Conservation (phyloP, 2,113 vertebrate genomes). For the Apus apus region DNA sequence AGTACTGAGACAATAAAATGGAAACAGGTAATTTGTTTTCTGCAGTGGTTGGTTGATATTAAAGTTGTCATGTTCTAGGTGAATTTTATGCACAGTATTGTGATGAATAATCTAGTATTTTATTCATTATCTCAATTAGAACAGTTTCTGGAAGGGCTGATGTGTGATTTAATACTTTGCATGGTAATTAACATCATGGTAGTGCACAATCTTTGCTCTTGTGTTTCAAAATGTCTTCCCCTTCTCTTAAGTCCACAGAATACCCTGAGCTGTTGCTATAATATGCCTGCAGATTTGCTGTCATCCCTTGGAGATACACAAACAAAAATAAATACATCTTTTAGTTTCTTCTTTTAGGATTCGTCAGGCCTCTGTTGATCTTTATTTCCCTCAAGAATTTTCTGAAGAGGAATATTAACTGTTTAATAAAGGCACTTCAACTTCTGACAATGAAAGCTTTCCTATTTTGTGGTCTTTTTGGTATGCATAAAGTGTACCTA, state of each 20-base stretch:
- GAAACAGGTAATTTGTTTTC: neutral
- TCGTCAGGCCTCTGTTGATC: conserved; percentile 63
- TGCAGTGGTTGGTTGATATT: neutral
- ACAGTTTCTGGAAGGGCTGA: neutral
- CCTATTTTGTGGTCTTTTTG: conserved; percentile 2
- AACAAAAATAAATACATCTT: conserved; percentile 70
- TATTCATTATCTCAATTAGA: neutral
- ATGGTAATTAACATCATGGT: neutral
- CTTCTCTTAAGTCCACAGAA: neutral
- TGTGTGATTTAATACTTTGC: neutral
- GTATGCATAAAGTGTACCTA: neutral
- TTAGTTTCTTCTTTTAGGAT: conserved; percentile 68
- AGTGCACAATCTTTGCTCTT: neutral
- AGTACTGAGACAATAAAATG: neutral
- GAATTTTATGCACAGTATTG: neutral
- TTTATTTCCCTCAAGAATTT: conserved; percentile 65
- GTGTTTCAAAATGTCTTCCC: neutral
- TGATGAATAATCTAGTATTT: neutral
- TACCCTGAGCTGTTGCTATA: neutral
- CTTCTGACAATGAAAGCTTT: conserved; percentile 40
- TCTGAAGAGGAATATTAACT: conserved; percentile 60
- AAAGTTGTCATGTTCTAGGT: neutral
- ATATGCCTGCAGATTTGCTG: neutral
- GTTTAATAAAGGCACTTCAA: conserved; percentile 67
- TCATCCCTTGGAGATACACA: conserved; percentile 39